These are phyloP conservation scores for Alces alces DNA, from an alignment of 2,113 vertebrate genomes.

Conservation along the genomic window DNA sequence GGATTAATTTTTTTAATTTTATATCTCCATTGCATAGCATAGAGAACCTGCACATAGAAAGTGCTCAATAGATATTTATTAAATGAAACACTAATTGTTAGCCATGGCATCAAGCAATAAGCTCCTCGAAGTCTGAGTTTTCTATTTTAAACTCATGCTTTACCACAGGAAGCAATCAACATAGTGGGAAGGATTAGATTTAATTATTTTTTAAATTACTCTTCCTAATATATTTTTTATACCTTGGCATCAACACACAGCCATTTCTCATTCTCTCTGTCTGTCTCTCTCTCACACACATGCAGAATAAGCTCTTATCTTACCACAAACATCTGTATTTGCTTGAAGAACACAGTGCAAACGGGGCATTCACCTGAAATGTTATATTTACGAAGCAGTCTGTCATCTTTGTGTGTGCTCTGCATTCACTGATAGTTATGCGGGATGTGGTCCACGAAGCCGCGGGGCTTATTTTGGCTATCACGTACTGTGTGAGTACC, in stretches of 20 bases:
- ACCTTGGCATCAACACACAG: not conserved
- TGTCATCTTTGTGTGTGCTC: not conserved
- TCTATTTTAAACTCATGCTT: not conserved
- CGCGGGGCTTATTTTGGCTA: slow-evolving; percentile 50
- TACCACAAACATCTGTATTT: not conserved
- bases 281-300: not conserved
- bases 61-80: not conserved
- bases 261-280: not conserved
- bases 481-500: slow-evolving; percentile 58
- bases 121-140: not conserved
- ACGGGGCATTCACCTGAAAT: not conserved
- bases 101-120: not conserved
- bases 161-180: not conserved
- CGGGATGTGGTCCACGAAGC: not conserved
- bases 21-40: not conserved
- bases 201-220: not conserved
- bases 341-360: not conserved
- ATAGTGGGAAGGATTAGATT: not conserved
- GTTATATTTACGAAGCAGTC: slow-evolving; percentile 22
- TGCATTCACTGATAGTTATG: slow-evolving; percentile 8
- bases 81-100: not conserved
- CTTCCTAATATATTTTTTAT: not conserved
- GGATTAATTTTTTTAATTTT: not conserved
- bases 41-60: not conserved
- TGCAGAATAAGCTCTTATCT: not conserved